Evolutionary conservation across 30 jellyfish, hydroid and myxozoan genomes (phyloP).

Genomic region (Rhopilema esculentum): DNA sequence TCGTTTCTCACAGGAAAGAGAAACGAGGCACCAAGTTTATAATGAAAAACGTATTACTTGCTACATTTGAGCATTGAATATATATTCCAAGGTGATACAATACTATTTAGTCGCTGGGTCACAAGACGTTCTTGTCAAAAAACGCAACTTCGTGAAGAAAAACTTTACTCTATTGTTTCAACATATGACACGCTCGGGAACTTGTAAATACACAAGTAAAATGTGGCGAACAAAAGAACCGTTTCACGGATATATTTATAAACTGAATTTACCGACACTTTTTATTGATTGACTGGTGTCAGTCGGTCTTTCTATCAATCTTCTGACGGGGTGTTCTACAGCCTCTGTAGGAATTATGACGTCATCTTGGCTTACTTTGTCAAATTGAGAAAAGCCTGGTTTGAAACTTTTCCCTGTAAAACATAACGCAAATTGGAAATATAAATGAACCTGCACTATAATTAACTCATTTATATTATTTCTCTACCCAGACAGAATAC

Average conservation of each 20-base stretch:
- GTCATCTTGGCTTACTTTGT: too few species aligned
- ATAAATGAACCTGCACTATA: too few species aligned
- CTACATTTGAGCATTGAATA: not conserved
- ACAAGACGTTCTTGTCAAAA: not conserved
- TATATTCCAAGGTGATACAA: not conserved
- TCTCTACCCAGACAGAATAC: too few species aligned
- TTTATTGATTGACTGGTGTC: not conserved
- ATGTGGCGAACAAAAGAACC: not conserved
- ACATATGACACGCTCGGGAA: not conserved
- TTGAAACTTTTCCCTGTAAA: too few species aligned
- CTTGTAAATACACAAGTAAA: too few species aligned
- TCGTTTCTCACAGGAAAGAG: not conserved
- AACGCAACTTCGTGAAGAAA: not conserved
- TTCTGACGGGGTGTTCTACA: not conserved
- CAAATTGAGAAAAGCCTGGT: too few species aligned
- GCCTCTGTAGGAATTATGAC: too few species aligned
- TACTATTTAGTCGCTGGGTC: not conserved
- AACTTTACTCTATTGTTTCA: too few species aligned
- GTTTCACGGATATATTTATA: not conserved
- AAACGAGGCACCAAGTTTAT: not conserved
- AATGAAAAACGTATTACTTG: not conserved
- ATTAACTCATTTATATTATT: too few species aligned
- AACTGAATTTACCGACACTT: not conserved
- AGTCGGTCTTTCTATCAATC: not conserved
- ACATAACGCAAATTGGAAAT: too few species aligned